Percentiles rank a stretch among this genome's conserved stretches.
Evolutionary conservation across 1,140 invertebrate species (phyloP).

Genomic region (Bursaphelenchus mucronatus): DNA sequence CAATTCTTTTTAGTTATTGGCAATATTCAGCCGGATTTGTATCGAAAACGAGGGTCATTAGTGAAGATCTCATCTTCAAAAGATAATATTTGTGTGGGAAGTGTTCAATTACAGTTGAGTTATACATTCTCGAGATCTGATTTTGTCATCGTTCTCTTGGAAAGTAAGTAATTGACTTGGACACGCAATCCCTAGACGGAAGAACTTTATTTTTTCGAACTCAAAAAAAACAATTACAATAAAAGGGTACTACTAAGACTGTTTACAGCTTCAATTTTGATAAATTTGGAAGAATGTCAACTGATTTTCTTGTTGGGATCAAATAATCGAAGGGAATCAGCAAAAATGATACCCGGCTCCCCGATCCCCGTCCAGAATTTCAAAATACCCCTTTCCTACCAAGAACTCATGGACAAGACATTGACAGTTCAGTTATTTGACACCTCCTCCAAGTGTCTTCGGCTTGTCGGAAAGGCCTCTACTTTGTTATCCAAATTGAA

Average conservation of each 20-base stretch:
- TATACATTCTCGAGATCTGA: constrained; percentile 5
- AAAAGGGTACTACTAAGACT: too few relatives aligned
- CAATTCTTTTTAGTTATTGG: constrained; percentile 11
- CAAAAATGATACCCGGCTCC: background rate
- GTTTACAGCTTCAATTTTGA: constrained; percentile 4
- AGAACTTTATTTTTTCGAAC: too few relatives aligned
- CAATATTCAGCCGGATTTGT: background rate
- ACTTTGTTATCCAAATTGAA: constrained; percentile 1
- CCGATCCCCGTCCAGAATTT: constrained; percentile 6
- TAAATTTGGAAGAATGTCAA: constrained; percentile 19
- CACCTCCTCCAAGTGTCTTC: background rate
- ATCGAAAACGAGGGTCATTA: constrained; percentile 16
- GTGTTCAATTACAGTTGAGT: constrained; percentile 8
- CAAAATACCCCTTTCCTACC: constrained; percentile 8
- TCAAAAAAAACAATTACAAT: too few relatives aligned
- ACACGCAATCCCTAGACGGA: too few relatives aligned
- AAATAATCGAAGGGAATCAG: constrained; percentile 8
- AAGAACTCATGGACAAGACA: constrained; percentile 11
- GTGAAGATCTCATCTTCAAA: constrained; percentile 14
- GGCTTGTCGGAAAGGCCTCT: too few relatives aligned
- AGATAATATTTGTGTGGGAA: constrained; percentile 9
- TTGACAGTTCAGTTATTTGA: constrained; percentile 14
- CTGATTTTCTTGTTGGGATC: background rate
- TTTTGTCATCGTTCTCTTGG: constrained; percentile 6
- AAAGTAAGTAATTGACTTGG: constrained; percentile 9